phyloP scores from a whole-genome alignment of 2,797 vertebrate genomes.

The Eupleurogrammus muticus region DNA sequence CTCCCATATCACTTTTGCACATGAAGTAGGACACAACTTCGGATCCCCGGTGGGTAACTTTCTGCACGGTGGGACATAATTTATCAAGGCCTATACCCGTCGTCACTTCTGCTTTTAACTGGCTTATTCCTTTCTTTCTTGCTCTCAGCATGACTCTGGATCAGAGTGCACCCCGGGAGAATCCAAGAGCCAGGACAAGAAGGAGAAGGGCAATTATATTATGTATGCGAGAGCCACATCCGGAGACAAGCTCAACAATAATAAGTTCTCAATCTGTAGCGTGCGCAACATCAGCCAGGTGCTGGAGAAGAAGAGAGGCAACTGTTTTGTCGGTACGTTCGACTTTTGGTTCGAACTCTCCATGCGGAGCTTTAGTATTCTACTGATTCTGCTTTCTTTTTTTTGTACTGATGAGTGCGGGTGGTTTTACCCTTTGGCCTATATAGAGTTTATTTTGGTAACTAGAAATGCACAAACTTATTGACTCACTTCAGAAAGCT shows the following conservation, averaged over 20 bases:
- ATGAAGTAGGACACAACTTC: conserved; percentile 99
- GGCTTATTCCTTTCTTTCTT: neutral
- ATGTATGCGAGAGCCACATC: conserved; percentile 99
- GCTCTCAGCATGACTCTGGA: conserved; percentile 94
- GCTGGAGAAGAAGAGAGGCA: conserved; percentile 96
- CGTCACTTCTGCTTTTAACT: conserved; percentile 38
- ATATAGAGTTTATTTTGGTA: conserved; percentile 11
- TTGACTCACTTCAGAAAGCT: conserved; percentile 21
- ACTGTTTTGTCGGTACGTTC: conserved; percentile 96
- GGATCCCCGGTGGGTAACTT: conserved; percentile 95
- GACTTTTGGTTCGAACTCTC: neutral
- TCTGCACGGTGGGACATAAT: conserved; percentile 7
- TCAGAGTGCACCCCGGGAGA: conserved; percentile 98
- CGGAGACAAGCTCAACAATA: conserved; percentile 98
- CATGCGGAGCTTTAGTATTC: neutral
- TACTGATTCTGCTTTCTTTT: neutral
- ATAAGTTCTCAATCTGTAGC: conserved; percentile 97
- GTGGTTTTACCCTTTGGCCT: conserved; percentile 12
- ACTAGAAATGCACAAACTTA: conserved; percentile 1
- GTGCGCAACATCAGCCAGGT: conserved; percentile 98
- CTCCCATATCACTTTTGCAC: conserved; percentile 98
- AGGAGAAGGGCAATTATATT: conserved; percentile 98
- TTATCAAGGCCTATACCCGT: conserved; percentile 14
- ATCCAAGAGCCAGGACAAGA: conserved; percentile 95
- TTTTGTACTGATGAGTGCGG: neutral